Conservation (phyloP, 2,888 invertebrate species). For the Aphodius granarius region DNA sequence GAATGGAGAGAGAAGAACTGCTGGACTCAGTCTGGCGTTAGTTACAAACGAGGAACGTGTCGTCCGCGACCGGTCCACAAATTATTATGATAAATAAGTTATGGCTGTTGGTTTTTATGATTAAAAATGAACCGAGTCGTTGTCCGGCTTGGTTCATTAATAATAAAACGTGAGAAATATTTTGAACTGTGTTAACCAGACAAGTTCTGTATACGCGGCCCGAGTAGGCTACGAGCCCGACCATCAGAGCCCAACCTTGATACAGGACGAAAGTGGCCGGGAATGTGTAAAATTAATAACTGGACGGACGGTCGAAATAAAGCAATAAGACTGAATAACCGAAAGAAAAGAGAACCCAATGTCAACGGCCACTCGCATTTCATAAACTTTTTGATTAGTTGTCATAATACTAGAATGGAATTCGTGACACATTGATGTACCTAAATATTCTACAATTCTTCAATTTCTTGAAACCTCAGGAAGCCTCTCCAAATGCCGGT, state of each 20-base stretch:
- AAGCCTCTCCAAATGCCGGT: neutral
- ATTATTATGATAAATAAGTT: slow-evolving; percentile 46
- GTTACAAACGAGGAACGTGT: slow-evolving; percentile 37
- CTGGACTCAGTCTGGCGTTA: slow-evolving; percentile 16
- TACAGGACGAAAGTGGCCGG: slow-evolving; percentile 1
- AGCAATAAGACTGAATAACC: neutral
- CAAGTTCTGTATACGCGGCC: slow-evolving; percentile 25
- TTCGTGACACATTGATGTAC: too few relatives aligned
- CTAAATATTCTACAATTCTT: too few relatives aligned
- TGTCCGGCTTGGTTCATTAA: slow-evolving; percentile 44
- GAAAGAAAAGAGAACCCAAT: slow-evolving; percentile 9
- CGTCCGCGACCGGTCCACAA: slow-evolving; percentile 39
- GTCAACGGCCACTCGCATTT: too few relatives aligned
- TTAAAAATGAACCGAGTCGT: slow-evolving; percentile 46
- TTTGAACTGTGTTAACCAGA: slow-evolving; percentile 34
- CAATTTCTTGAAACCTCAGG: too few relatives aligned
- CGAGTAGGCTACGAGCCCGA: neutral
- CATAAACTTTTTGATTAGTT: too few relatives aligned
- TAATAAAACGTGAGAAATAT: slow-evolving; percentile 41
- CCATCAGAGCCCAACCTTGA: neutral
- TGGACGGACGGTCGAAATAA: slow-evolving; percentile 3
- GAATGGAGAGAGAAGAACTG: neutral
- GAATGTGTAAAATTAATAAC: slow-evolving; percentile 21
- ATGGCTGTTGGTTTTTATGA: slow-evolving; percentile 46
- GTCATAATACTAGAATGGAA: too few relatives aligned